Conservation (phyloP, 2,113 vertebrate genomes). For the Hylia prasina region DNA sequence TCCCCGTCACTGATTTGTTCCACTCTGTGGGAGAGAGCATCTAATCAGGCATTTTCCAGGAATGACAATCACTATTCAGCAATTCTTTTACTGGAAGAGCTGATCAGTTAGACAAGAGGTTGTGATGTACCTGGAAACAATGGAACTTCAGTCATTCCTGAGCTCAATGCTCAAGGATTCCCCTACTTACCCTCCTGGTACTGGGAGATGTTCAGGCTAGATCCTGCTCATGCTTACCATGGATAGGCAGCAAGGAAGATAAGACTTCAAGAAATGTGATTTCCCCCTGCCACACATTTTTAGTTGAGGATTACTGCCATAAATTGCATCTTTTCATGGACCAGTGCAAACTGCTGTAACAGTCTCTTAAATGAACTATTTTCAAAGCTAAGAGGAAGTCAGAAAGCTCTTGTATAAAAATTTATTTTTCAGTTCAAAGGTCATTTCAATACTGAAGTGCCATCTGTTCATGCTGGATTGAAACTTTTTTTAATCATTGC, state of each 20-base stretch:
- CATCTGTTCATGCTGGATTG: background rate
- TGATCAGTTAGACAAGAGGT: background rate
- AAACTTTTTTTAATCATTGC: background rate
- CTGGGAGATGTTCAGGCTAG: background rate
- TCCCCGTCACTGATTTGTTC: background rate
- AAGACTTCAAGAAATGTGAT: background rate
- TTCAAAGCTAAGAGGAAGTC: background rate
- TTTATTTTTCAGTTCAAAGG: background rate
- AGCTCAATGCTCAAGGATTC: background rate
- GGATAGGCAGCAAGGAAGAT: background rate
- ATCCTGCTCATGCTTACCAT: background rate
- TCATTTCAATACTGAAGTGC: background rate
- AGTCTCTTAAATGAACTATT: background rate
- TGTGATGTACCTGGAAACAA: background rate
- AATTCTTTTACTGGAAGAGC: background rate
- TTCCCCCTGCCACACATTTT: background rate
- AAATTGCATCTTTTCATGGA: background rate
- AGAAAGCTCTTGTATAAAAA: background rate
- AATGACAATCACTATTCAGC: background rate
- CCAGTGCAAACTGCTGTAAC: background rate
- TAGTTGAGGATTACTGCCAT: background rate
- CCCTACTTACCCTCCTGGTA: rapidly evolving
- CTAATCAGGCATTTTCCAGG: background rate
- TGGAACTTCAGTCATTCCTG: background rate
- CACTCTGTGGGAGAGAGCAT: background rate